Evolutionary conservation across 2,888 invertebrate genomes (phyloP).

Genomic region (Hypselothyrea guttata): DNA sequence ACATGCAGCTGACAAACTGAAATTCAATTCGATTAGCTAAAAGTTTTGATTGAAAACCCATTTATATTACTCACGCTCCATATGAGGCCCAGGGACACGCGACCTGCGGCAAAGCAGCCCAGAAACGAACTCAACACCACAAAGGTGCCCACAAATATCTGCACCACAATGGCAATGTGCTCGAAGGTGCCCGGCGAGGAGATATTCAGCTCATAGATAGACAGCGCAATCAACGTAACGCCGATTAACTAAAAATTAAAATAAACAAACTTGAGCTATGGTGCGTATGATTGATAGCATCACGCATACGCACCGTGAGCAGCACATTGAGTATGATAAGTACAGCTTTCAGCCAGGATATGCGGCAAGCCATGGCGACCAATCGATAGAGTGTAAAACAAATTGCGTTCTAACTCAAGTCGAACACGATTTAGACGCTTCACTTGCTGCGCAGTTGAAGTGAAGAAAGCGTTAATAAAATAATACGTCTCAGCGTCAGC

Average conservation of each 20-base stretch:
- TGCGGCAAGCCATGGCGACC: constrained; percentile 66
- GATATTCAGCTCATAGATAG: constrained; percentile 74
- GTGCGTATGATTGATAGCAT: constrained; percentile 20
- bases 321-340: constrained; percentile 74
- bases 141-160: constrained; percentile 87
- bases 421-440: too few species aligned
- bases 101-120: constrained; percentile 94
- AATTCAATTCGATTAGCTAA: constrained; percentile 73
- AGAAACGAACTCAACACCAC: constrained; percentile 93
- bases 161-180: constrained; percentile 76
- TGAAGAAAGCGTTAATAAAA: constrained; percentile 10
- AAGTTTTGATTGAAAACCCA: neutral
- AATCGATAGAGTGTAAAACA: constrained; percentile 55
- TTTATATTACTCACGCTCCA: constrained; percentile 86
- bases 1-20: constrained; percentile 88
- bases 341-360: constrained; percentile 70
- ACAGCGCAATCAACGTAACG: constrained; percentile 73
- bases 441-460: constrained; percentile 19
- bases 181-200: constrained; percentile 78
- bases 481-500: constrained; percentile 40
- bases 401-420: constrained; percentile 33
- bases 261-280: neutral
- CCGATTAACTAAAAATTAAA: constrained; percentile 64
- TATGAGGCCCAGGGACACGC: constrained; percentile 93
- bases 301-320: constrained; percentile 76